Evolutionary conservation across 2,113 vertebrate species (phyloP).

Genomic region (Erythrocebus patas): DNA sequence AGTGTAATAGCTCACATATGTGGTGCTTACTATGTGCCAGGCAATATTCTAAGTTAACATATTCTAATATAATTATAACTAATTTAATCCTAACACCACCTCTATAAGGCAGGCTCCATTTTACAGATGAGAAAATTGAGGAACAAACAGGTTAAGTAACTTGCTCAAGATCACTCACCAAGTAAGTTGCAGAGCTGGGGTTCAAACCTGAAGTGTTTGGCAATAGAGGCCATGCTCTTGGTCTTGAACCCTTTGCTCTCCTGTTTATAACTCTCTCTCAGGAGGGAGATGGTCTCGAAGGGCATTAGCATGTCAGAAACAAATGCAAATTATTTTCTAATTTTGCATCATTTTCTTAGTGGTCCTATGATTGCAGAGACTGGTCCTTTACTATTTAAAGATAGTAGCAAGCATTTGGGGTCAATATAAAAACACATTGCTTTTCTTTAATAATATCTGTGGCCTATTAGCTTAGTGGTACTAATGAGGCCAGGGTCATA

Average conservation of each 20-base stretch:
- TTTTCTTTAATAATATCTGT: conserved; percentile 55
- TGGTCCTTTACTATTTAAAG: conserved; percentile 14
- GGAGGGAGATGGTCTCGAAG: not conserved
- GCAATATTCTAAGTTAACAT: not conserved
- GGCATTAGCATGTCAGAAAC: not conserved
- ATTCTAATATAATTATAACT: not conserved
- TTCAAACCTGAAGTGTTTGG: not conserved
- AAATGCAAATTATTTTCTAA: conserved; percentile 39
- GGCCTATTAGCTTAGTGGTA: conserved; percentile 30
- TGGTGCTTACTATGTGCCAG: not conserved
- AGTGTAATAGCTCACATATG: not conserved
- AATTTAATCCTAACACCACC: not conserved
- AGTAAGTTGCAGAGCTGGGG: not conserved
- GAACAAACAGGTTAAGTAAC: not conserved
- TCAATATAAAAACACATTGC: conserved; percentile 15
- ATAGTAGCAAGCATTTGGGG: not conserved
- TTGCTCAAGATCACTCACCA: not conserved
- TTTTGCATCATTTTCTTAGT: conserved; percentile 4
- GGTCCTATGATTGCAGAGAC: not conserved
- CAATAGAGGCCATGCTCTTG: not conserved
- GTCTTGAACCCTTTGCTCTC: not conserved
- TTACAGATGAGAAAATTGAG: conserved; percentile 39
- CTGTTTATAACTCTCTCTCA: conserved; percentile 3
- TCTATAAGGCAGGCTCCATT: not conserved
- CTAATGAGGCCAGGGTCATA: conserved; percentile 38